A percentile compares a stretch with the other conserved stretches of the same genome.
Evolutionary conservation across 2,888 invertebrate species (phyloP).

Genomic region (Acanthosepion esculentum): DNA sequence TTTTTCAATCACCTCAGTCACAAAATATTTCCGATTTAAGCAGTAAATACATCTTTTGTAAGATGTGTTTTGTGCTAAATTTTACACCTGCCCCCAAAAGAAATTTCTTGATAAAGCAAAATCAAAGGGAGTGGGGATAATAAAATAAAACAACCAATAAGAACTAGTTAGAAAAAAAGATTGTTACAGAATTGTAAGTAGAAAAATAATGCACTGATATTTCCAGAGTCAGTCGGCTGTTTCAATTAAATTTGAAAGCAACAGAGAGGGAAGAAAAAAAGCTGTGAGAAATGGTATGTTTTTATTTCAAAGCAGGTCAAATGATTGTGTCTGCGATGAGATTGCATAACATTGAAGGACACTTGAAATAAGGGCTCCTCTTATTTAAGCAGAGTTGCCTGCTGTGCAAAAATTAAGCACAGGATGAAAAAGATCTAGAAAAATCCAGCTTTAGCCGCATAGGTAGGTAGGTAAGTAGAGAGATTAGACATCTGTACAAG

Average conservation of each 20-base stretch:
- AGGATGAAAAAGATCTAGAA: background rate
- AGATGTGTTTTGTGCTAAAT: too few relatives aligned
- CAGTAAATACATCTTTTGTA: too few relatives aligned
- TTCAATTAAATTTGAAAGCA: background rate
- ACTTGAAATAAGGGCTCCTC: background rate
- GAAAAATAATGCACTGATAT: background rate
- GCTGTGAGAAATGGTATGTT: background rate
- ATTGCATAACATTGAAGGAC: background rate
- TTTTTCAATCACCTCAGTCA: too few relatives aligned
- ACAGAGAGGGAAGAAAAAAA: background rate
- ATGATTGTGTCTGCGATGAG: background rate
- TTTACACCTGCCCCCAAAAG: too few relatives aligned
- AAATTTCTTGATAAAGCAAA: too few relatives aligned
- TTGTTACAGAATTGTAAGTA: background rate
- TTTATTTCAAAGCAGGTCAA: conserved; percentile 33
- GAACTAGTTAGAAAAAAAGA: background rate
- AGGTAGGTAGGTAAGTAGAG: background rate
- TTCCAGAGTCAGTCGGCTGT: background rate
- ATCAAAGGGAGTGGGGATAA: background rate
- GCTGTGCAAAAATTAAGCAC: background rate
- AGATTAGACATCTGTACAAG: background rate
- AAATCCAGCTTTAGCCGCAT: background rate
- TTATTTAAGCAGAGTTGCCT: background rate
- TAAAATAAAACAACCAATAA: background rate
- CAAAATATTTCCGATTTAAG: too few relatives aligned